phyloP scores from a whole-genome alignment of 2,888 invertebrate genomes.

The Drosophila lutescens region DNA sequence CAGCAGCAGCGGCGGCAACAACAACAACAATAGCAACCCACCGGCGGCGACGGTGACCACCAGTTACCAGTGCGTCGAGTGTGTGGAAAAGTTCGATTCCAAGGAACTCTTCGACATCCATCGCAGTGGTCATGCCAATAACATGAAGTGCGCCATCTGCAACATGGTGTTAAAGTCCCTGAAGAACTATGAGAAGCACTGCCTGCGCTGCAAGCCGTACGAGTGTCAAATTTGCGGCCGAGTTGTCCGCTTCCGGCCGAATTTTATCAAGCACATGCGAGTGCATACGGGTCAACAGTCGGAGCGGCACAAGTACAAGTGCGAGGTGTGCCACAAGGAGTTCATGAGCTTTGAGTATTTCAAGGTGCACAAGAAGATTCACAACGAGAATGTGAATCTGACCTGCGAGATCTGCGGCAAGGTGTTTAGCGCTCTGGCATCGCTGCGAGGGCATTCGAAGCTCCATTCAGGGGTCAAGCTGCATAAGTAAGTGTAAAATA shows the following conservation, averaged over 20 bases:
- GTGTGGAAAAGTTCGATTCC: slow-evolving; percentile 83
- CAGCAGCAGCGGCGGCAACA: slow-evolving; percentile 22
- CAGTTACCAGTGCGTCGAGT: slow-evolving; percentile 82
- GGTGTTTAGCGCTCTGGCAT: slow-evolving; percentile 84
- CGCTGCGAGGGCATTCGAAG: slow-evolving; percentile 83
- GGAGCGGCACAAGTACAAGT: slow-evolving; percentile 85
- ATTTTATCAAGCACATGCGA: slow-evolving; percentile 84
- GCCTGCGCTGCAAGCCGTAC: slow-evolving; percentile 84
- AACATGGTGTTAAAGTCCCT: slow-evolving; percentile 84
- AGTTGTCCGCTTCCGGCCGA: slow-evolving; percentile 84
- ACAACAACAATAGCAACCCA: slow-evolving; percentile 28
- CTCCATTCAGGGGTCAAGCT: slow-evolving; percentile 84
- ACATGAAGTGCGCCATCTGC: slow-evolving; percentile 84
- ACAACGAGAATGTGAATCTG: slow-evolving; percentile 86
- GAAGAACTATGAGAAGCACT: slow-evolving; percentile 84
- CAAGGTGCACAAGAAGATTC: slow-evolving; percentile 86
- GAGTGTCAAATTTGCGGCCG: slow-evolving; percentile 84
- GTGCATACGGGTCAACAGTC: slow-evolving; percentile 84
- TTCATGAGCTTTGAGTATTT: slow-evolving; percentile 86
- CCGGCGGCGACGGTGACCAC: slow-evolving; percentile 42
- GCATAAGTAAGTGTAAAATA: slow-evolving; percentile 81
- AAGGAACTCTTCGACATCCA: slow-evolving; percentile 84
- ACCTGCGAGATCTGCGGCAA: slow-evolving; percentile 86
- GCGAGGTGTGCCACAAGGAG: slow-evolving; percentile 86
- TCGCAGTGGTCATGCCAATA: slow-evolving; percentile 84